phyloP scores from a whole-genome alignment of 1,140 invertebrate genomes.

The Drosophila cardini region DNA sequence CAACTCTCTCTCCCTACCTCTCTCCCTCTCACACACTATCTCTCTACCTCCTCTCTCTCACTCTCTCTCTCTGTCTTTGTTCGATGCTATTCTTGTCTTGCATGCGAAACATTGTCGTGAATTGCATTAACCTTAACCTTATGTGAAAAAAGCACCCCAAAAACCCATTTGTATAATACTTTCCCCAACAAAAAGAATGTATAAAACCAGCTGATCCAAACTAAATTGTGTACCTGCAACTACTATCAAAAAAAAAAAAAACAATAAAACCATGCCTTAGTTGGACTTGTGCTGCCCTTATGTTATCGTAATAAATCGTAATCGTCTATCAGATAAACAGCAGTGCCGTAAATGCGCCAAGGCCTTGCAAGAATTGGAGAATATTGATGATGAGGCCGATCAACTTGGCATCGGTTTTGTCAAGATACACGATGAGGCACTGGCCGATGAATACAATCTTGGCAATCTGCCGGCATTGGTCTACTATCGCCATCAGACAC shows the following conservation, averaged over 20 bases:
- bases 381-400: slow-evolving; percentile 98
- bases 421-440: slow-evolving; percentile 95
- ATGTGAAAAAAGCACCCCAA: slow-evolving; percentile 20
- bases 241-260: slow-evolving; percentile 29
- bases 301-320: slow-evolving; percentile 68
- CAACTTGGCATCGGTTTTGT: slow-evolving; percentile 97
- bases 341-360: slow-evolving; percentile 96
- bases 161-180: background rate
- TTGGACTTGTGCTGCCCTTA: slow-evolving; percentile 36
- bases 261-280: slow-evolving; percentile 32
- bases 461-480: slow-evolving; percentile 94
- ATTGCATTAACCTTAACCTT: slow-evolving; percentile 47
- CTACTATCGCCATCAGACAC: slow-evolving; percentile 97
- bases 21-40: background rate
- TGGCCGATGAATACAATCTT: slow-evolving; percentile 96
- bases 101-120: slow-evolving; percentile 33
- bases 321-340: slow-evolving; percentile 90
- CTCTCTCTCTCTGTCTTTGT: background rate
- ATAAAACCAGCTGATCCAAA: background rate
- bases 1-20: slow-evolving; percentile 5
- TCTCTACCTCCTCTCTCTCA: background rate
- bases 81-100: slow-evolving; percentile 39
- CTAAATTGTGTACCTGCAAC: slow-evolving; percentile 24
- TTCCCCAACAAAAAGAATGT: slow-evolving; percentile 16
- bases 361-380: slow-evolving; percentile 95